These are phyloP conservation scores for Idaea dimidiata DNA, from an alignment of 2,888 invertebrate genomes.

Conservation along the genomic window DNA sequence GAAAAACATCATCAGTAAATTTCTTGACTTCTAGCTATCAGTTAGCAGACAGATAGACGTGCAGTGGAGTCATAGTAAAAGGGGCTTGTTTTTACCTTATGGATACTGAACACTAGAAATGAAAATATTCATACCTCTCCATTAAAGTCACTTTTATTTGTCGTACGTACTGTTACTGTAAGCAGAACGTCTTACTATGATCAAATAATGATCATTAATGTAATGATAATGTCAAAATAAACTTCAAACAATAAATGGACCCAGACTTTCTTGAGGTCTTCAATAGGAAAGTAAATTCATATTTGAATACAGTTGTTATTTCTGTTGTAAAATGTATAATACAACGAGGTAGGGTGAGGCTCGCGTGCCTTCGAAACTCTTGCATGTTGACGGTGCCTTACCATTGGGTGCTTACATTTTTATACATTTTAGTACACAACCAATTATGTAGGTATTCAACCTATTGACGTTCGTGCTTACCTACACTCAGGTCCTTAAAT, in stretches of 20 bases:
- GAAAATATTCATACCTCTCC: no score
- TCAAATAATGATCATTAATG: no score
- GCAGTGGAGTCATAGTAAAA: no score
- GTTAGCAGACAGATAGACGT: no score
- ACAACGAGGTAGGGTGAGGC: slow-evolving; percentile 44
- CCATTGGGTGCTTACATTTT: slow-evolving; percentile 43
- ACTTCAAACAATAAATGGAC: background rate
- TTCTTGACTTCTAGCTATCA: no score
- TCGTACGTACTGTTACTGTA: no score
- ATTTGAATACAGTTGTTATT: slow-evolving; percentile 32
- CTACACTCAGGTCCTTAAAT: slow-evolving; percentile 38
- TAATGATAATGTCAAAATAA: background rate
- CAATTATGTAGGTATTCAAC: slow-evolving; percentile 40
- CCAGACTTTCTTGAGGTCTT: background rate
- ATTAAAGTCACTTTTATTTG: no score
- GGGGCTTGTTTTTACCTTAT: no score
- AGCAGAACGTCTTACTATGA: no score
- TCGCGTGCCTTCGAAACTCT: slow-evolving; percentile 53
- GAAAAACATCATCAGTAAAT: no score
- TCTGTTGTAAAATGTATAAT: slow-evolving; percentile 38
- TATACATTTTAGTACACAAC: slow-evolving; percentile 48
- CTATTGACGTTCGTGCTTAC: slow-evolving; percentile 47
- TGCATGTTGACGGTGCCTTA: slow-evolving; percentile 44
- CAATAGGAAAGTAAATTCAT: background rate
- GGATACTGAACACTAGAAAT: no score